phyloP scores from a whole-genome alignment of 2,888 invertebrate species.

The Stomorhina lunata region DNA sequence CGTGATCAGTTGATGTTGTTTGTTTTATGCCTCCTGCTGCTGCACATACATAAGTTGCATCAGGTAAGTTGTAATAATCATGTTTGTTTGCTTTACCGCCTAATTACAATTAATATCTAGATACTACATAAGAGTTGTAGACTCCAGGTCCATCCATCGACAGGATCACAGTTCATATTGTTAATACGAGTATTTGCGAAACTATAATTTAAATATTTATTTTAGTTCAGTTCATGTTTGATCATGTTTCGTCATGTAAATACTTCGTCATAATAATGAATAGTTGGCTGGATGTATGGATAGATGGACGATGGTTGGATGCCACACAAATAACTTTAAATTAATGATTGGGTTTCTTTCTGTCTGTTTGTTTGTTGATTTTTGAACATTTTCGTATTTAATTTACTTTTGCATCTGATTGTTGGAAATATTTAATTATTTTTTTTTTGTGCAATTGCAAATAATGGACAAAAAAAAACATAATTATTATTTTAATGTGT shows the following conservation, averaged over 20 bases:
- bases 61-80: constrained; percentile 29
- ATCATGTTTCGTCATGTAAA: no score
- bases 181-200: constrained; percentile 43
- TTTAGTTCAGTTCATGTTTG: no score
- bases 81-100: constrained; percentile 33
- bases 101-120: constrained; percentile 39
- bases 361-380: no score
- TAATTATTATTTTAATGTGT: constrained; percentile 17
- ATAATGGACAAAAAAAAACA: background rate
- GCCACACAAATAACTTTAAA: constrained; percentile 14
- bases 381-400: no score
- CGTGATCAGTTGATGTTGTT: constrained; percentile 21
- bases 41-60: no score
- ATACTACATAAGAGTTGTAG: background rate
- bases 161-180: constrained; percentile 62
- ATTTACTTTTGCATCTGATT: background rate
- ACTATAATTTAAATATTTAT: constrained; percentile 43
- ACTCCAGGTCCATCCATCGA: constrained; percentile 7
- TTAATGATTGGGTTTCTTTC: background rate
- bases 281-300: background rate
- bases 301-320: constrained; percentile 7
- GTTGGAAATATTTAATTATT: constrained; percentile 1
- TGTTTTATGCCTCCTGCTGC: background rate
- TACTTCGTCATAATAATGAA: no score
- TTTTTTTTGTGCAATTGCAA: background rate